phyloP scores from a whole-genome alignment of 2,888 invertebrate species.

The Habrosyne pyritoides region DNA sequence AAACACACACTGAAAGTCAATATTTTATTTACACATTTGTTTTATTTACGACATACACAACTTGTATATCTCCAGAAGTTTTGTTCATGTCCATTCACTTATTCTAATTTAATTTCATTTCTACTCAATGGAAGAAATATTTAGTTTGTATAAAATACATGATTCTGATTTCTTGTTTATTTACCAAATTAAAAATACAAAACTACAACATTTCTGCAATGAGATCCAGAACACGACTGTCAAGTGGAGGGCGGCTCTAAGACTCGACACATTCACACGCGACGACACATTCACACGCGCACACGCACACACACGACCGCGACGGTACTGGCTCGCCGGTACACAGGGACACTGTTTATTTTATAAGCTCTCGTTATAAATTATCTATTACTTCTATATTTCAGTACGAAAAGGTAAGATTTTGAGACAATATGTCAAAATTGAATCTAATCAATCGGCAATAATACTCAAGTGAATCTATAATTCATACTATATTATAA shows the following conservation, averaged over 20 bases:
- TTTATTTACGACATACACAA: slow-evolving; percentile 79
- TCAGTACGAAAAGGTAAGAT: slow-evolving; percentile 69
- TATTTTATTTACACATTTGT: slow-evolving; percentile 79
- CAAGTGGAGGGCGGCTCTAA: slow-evolving; percentile 47
- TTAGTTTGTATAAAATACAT: slow-evolving; percentile 80
- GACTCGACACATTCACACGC: slow-evolving; percentile 31
- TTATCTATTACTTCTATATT: slow-evolving; percentile 59
- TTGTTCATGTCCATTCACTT: slow-evolving; percentile 81
- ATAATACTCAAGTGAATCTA: slow-evolving; percentile 82
- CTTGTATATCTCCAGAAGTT: slow-evolving; percentile 74
- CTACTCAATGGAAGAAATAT: slow-evolving; percentile 77
- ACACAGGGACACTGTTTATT: slow-evolving; percentile 44
- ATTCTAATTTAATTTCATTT: slow-evolving; percentile 69
- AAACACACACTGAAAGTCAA: slow-evolving; percentile 73
- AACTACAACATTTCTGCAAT: slow-evolving; percentile 75
- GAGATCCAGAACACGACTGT: slow-evolving; percentile 74
- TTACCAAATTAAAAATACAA: slow-evolving; percentile 73
- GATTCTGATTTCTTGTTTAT: slow-evolving; percentile 72
- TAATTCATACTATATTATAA: slow-evolving; percentile 81
- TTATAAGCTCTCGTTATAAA: slow-evolving; percentile 66
- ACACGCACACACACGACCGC: slow-evolving; percentile 22
- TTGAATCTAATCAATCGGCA: slow-evolving; percentile 77
- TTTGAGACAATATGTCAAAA: slow-evolving; percentile 60
- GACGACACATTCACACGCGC: slow-evolving; percentile 27
- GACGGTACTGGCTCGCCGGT: slow-evolving; percentile 37